Evolutionary conservation across 1,140 invertebrate species (phyloP), one percentile per base, ranked within the genome.

Genomic region (Brachionus asplanchnoidis): DNA sequence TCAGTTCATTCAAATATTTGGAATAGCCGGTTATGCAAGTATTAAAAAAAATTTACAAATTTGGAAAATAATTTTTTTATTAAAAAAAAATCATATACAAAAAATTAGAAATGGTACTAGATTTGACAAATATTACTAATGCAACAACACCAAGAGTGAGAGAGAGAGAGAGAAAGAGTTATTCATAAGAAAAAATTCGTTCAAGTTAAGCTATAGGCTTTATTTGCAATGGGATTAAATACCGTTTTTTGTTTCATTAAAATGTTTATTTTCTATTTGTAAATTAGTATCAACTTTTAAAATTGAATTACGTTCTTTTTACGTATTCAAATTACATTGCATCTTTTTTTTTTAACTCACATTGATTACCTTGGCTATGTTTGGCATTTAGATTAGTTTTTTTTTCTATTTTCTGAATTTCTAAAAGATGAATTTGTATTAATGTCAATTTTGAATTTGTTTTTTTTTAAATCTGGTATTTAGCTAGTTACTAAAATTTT

Each of bases 181-280:
- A 32, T 70, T 70, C 66, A 32, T 70, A 32, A 6, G 28, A 36
- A 12, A 8, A 40, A 40, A 40, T 20, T 40, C 17, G 40, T 73
- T 20, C 17, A 73, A 40, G 17, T 73, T 73, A 42, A 42, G 28
- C 40, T 73, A 42, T 40, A 42, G 28, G 68, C 12, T 73, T 73
- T 73, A 73, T 73, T 73, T 73, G 68, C 36, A 9, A n/a, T 42
- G 17, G 68, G 68, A 73, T 73, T 73, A 73, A 73, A 73, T 46
- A 42, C 68, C 68, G 68, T 73, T 73, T 73, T 73, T 73, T 40
- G 68, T 73, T 73, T 73, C 68, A 73, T 73, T 68, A 42, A 73
- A 73, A 73, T 73, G 68, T 73, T 73, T 73, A 73, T 73, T 73
- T 42, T 40, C 9, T 40, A 73, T 73, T 68, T 68, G 20, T 36